These are phyloP conservation scores for Eretmochelys imbricata DNA, from an alignment of 2,113 vertebrate genomes.

Conservation along the genomic window DNA sequence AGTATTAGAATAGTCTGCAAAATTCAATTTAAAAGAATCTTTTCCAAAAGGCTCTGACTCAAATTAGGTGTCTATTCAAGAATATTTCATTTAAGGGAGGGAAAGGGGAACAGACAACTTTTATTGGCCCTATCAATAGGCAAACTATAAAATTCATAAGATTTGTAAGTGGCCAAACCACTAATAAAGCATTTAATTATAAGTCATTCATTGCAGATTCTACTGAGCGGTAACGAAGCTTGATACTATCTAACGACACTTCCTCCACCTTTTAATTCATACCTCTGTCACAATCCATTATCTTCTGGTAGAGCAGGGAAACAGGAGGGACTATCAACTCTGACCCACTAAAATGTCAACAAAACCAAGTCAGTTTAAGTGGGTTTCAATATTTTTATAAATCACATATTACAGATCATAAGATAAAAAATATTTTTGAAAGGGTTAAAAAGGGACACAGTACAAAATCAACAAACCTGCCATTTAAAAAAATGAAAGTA, in stretches of 20 bases:
- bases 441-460: neutral
- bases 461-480: neutral
- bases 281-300: neutral
- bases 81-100: neutral
- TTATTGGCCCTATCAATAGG: neutral
- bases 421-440: neutral
- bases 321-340: neutral
- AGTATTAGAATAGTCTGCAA: accelerated
- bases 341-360: neutral
- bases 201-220: neutral
- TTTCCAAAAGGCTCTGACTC: neutral
- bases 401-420: neutral
- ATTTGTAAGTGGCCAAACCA: neutral
- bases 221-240: neutral
- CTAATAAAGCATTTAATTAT: accelerated
- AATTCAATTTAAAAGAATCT: neutral
- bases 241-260: neutral
- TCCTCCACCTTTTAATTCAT: neutral
- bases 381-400: neutral
- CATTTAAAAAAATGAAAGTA: neutral
- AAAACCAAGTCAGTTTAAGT: neutral
- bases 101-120: neutral
- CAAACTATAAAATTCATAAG: accelerated
- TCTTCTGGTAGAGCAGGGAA: neutral
- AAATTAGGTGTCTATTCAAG: neutral